Evolutionary conservation across 1,140 invertebrate genomes (phyloP), one percentile per base, ranked within the genome.

Genomic region (Orussus abietinus): DNA sequence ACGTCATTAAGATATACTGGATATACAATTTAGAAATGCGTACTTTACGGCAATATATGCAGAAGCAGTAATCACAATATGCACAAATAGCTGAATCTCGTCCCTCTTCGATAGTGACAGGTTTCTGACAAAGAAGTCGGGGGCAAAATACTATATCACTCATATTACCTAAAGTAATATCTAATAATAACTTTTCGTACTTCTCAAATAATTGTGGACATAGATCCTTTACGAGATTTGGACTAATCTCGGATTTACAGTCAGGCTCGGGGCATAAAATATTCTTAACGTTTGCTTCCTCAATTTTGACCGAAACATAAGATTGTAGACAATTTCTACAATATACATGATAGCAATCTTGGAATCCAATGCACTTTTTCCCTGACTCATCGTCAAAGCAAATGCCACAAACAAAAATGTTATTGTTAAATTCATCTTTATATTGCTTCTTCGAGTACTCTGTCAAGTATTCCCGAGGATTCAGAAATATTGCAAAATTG

Each of bases 81-180:
- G 69, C 62, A 59, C 82, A 85, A 3, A 47, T 59, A 0, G 71
- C 79, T 39, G 80, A 65, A 19, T 63, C 73, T 25, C 75, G 72
- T 10, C 51, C 40, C 2, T 1, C 0, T 35, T 76, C 69, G 20
- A 72, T 60, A 9, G 78, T 53, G 1, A 81, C 76, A 12, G 79
- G 74, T 39, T 60, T 72, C 40, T 78, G 74, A 54, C 83, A 84
- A n/a, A 45, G 53, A 15, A 56, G 59, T 13, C 78, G 57, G 3
- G 82, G 82, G 61, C 82, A 85, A 47, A 71, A 75, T 14, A 76
- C 58, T 5, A 84, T 55, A 52, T 83, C 80, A 3, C 60, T 44
- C 79, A 82, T 80, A 6, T 59, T 71, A 37, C 72, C 72, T 3
- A 85, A 58, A 2, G 75, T 69, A 3, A 66, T 55, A 42, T 69